Conservation (phyloP, 2,113 vertebrate genomes). For the Patagioenas fasciata region DNA sequence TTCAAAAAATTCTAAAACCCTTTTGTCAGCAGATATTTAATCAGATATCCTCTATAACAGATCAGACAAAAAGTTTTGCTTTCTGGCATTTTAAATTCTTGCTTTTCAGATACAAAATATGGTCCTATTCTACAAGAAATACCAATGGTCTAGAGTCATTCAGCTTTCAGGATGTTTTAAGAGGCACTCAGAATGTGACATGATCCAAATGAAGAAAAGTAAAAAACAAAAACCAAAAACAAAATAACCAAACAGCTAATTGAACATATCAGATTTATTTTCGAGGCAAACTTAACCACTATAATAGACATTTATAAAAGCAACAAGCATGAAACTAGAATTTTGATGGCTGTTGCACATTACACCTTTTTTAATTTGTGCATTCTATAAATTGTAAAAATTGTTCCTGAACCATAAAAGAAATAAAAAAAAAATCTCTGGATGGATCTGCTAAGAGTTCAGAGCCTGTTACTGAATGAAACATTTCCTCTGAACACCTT, state of each 20-base stretch:
- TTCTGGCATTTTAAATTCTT: not conserved
- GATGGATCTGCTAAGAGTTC: not conserved
- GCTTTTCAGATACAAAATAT: not conserved
- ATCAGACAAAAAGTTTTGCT: not conserved
- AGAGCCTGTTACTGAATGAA: not conserved
- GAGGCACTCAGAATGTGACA: not conserved
- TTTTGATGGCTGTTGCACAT: not conserved
- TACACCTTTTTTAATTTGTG: not conserved
- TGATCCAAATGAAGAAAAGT: not conserved
- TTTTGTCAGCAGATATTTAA: not conserved
- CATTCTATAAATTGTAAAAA: not conserved
- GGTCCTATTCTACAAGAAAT: not conserved
- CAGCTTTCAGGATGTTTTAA: not conserved
- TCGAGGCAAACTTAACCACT: not conserved
- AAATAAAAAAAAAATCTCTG: not conserved
- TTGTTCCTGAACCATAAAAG: not conserved
- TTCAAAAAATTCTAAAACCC: not conserved
- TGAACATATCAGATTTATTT: not conserved
- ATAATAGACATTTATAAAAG: not conserved
- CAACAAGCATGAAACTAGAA: not conserved
- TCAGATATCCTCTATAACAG: not conserved
- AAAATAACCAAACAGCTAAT: not conserved
- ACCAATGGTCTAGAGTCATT: not conserved
- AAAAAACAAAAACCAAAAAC: not conserved
- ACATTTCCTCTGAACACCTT: not conserved